These are phyloP conservation scores for Lasioglossum pauxillum DNA, from an alignment of 2,888 invertebrate genomes.

Conservation along the genomic window DNA sequence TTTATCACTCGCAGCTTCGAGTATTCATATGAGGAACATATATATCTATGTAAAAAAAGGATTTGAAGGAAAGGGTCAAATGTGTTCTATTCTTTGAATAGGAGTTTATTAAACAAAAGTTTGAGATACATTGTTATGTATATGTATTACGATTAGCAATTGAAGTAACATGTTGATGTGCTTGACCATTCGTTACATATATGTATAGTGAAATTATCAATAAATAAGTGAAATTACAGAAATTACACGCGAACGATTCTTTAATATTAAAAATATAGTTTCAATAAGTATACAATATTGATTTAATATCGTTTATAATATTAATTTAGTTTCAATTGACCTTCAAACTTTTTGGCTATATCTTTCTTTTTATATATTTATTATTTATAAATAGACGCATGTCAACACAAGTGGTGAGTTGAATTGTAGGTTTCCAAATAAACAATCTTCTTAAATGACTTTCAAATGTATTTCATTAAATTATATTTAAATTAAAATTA, in stretches of 20 bases:
- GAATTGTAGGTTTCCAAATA: background rate
- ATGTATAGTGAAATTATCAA: constrained; percentile 70
- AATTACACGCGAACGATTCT: constrained; percentile 4
- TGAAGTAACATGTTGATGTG: constrained; percentile 47
- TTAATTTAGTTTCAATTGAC: background rate
- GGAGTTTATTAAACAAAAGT: constrained; percentile 30
- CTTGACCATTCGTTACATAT: constrained; percentile 60
- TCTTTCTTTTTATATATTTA: background rate
- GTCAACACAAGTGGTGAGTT: background rate
- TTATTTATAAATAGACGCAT: background rate
- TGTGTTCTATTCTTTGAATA: constrained; percentile 48
- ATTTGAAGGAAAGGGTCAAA: background rate
- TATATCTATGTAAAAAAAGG: constrained; percentile 22
- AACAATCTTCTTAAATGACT: background rate
- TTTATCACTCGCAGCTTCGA: constrained; percentile 24
- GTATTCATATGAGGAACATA: constrained; percentile 15
- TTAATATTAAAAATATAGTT: constrained; percentile 13
- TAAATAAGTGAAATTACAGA: constrained; percentile 57
- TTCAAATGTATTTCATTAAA: background rate
- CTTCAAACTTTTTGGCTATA: background rate
- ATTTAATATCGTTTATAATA: background rate
- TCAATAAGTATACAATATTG: background rate
- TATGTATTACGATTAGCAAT: constrained; percentile 38
- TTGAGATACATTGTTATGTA: constrained; percentile 42
- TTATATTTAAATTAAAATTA: background rate